These are phyloP conservation scores for Microhierax caerulescens DNA, from an alignment of 2,797 vertebrate species.

Conservation along the genomic window DNA sequence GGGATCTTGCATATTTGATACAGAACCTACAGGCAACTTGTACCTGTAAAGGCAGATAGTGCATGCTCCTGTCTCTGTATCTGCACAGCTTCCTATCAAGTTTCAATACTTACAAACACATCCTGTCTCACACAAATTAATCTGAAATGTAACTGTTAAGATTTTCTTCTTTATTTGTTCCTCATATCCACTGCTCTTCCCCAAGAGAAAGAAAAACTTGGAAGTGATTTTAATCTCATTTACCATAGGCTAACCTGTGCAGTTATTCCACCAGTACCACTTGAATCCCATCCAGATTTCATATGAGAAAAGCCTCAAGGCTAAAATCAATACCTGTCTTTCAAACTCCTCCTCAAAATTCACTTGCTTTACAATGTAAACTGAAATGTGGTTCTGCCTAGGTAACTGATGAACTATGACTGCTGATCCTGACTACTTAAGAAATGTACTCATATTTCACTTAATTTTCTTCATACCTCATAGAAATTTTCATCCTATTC, in stretches of 20 bases:
- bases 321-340: not conserved
- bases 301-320: not conserved
- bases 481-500: not conserved
- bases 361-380: not conserved
- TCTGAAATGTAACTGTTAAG: not conserved
- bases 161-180: not conserved
- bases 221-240: not conserved
- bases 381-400: not conserved
- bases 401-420: not conserved
- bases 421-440: not conserved
- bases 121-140: not conserved
- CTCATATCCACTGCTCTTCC: not conserved
- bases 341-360: not conserved
- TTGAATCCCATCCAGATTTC: not conserved
- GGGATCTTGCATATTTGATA: not conserved
- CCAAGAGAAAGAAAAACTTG: not conserved
- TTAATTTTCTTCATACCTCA: not conserved
- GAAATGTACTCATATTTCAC: not conserved
- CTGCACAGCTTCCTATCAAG: not conserved
- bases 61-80: not conserved
- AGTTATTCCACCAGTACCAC: not conserved
- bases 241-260: not conserved
- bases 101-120: not conserved
- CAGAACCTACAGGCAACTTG: fast-evolving
- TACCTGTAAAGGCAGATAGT: not conserved